phyloP scores from a whole-genome alignment of 2,888 invertebrate genomes.

The Ashinkailepas kermadecensis region DNA sequence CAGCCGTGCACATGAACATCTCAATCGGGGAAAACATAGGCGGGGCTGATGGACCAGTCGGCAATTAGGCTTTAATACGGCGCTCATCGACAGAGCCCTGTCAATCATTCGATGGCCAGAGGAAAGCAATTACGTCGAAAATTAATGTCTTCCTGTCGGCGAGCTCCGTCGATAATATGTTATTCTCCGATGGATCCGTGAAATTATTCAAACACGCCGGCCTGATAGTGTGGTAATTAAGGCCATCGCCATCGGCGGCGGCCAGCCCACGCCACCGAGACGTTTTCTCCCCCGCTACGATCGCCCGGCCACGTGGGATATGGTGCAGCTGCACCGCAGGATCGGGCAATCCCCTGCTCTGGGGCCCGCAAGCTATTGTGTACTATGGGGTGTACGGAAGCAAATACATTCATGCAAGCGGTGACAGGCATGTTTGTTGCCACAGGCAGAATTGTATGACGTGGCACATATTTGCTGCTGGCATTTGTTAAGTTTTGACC shows the following conservation, averaged over 20 bases:
- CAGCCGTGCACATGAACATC: neutral
- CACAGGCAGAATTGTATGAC: too few relatives aligned
- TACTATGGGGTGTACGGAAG: too few relatives aligned
- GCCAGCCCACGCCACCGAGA: too few relatives aligned
- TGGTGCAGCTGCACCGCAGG: too few relatives aligned
- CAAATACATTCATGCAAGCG: too few relatives aligned
- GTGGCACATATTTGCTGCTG: too few relatives aligned
- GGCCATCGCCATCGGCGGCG: neutral
- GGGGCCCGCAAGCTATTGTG: too few relatives aligned
- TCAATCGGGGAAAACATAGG: neutral
- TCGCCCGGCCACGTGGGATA: too few relatives aligned
- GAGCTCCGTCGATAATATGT: neutral
- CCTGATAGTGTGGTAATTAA: neutral
- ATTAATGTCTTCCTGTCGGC: conserved; percentile 4
- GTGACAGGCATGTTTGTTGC: too few relatives aligned
- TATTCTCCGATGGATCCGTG: conserved; percentile 10
- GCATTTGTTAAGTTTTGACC: too few relatives aligned
- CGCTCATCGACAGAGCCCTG: conserved; percentile 1
- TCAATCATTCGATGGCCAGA: neutral
- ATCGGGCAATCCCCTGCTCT: too few relatives aligned
- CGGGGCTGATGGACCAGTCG: neutral
- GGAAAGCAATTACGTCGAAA: neutral
- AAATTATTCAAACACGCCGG: conserved; percentile 7
- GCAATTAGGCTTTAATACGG: conserved; percentile 6
- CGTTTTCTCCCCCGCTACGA: too few relatives aligned